Evolutionary conservation across 2,113 vertebrate genomes (phyloP).

Genomic region (Onychostruthus taczanowskii): DNA sequence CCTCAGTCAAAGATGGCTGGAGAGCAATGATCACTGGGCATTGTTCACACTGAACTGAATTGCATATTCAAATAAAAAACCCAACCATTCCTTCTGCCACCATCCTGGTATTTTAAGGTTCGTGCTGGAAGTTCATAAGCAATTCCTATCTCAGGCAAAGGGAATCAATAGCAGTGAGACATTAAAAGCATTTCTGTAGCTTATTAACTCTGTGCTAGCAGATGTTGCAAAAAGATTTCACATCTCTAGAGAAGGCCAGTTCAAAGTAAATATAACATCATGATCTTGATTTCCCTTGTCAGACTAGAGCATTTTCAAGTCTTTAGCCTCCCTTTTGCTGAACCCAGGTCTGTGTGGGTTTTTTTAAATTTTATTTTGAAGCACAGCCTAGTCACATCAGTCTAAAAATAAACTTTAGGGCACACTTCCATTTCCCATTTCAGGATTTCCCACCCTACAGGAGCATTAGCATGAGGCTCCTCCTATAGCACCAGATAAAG

Average conservation of each 20-base stretch:
- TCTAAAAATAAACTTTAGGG: neutral
- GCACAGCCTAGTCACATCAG: neutral
- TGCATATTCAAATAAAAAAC: fast-evolving
- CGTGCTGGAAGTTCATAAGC: neutral
- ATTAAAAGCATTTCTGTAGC: neutral
- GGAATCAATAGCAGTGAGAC: neutral
- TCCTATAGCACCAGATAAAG: neutral
- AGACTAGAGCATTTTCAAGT: neutral
- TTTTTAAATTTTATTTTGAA: neutral
- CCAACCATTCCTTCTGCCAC: neutral
- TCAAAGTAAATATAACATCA: neutral
- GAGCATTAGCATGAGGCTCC: conserved; percentile 9
- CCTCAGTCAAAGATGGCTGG: neutral
- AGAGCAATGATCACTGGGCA: neutral
- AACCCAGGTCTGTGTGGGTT: neutral
- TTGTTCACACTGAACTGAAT: neutral
- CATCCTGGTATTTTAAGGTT: neutral
- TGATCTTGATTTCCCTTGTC: neutral
- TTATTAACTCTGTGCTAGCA: neutral
- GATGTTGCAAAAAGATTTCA: neutral
- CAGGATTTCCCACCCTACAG: conserved; percentile 5
- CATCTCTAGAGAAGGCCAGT: neutral
- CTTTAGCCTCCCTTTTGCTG: neutral
- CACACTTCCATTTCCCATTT: neutral
- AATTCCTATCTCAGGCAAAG: neutral